phyloP scores from a whole-genome alignment of 2,888 invertebrate species.

The Lomographa bimaculata region DNA sequence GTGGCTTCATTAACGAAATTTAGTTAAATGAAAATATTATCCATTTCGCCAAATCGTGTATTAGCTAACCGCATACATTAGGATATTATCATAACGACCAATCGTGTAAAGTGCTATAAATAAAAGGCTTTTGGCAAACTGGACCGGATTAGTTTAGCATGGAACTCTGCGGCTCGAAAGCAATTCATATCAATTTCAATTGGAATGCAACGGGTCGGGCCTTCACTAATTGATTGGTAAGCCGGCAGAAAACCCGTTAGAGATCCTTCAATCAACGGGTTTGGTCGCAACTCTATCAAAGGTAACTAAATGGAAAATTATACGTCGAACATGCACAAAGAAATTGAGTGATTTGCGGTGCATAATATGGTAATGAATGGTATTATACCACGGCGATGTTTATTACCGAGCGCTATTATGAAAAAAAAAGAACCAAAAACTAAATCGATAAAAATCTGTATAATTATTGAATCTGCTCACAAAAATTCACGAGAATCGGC shows the following conservation, averaged over 20 bases:
- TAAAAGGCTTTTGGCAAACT: conserved; percentile 42
- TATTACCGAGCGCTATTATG: too few species aligned
- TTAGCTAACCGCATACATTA: conserved; percentile 40
- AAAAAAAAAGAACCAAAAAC: too few species aligned
- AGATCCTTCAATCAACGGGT: conserved; percentile 18
- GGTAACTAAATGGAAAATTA: neutral
- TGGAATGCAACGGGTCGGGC: conserved; percentile 46
- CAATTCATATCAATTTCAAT: conserved; percentile 40
- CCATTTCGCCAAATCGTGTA: conserved; percentile 12
- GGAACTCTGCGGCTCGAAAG: conserved; percentile 33
- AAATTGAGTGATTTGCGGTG: too few species aligned
- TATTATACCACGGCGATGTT: too few species aligned
- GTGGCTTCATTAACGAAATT: too few species aligned
- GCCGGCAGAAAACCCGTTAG: conserved; percentile 39
- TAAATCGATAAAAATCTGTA: too few species aligned
- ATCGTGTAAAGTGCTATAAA: conserved; percentile 47
- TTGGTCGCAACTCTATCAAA: conserved; percentile 5
- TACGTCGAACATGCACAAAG: too few species aligned
- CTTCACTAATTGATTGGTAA: conserved; percentile 57
- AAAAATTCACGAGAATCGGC: too few species aligned
- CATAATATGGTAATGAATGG: too few species aligned
- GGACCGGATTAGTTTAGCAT: conserved; percentile 39
- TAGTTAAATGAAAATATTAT: too few species aligned
- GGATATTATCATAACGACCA: conserved; percentile 19
- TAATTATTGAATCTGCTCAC: too few species aligned